A percentile compares a stretch with the other conserved stretches of the same genome.
These are phyloP conservation scores for Catharus ustulatus DNA, from an alignment of 2,797 vertebrate genomes.

Conservation along the genomic window DNA sequence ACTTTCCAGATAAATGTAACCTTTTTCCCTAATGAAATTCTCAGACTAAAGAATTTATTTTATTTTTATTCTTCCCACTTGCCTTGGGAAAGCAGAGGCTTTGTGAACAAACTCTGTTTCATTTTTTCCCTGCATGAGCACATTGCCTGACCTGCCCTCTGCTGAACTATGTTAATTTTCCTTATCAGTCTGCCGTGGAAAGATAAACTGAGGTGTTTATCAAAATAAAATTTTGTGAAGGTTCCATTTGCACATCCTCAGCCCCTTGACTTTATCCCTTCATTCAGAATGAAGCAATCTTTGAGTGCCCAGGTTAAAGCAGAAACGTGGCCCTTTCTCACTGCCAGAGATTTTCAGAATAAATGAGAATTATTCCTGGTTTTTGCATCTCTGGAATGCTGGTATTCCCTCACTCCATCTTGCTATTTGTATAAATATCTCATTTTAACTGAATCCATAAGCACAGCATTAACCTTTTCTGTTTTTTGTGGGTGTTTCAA, in stretches of 20 bases:
- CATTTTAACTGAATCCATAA: background rate
- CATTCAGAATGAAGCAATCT: background rate
- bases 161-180: conserved; percentile 15
- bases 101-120: background rate
- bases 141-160: background rate
- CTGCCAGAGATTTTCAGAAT: background rate
- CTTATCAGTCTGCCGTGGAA: background rate
- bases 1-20: background rate
- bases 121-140: background rate
- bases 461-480: background rate
- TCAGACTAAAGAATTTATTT: background rate
- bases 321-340: background rate
- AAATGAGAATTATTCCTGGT: background rate
- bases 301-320: background rate
- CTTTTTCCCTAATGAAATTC: background rate
- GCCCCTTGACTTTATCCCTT: background rate
- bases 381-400: background rate
- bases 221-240: background rate
- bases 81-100: background rate
- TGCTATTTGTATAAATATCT: background rate
- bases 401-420: background rate
- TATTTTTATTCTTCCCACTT: background rate
- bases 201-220: conserved; percentile 39
- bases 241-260: background rate
- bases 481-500: background rate